Percentiles rank a stretch among this genome's conserved stretches.
These are phyloP conservation scores for Adrianichthys oophorus DNA, from an alignment of 2,797 vertebrate genomes.

Conservation along the genomic window DNA sequence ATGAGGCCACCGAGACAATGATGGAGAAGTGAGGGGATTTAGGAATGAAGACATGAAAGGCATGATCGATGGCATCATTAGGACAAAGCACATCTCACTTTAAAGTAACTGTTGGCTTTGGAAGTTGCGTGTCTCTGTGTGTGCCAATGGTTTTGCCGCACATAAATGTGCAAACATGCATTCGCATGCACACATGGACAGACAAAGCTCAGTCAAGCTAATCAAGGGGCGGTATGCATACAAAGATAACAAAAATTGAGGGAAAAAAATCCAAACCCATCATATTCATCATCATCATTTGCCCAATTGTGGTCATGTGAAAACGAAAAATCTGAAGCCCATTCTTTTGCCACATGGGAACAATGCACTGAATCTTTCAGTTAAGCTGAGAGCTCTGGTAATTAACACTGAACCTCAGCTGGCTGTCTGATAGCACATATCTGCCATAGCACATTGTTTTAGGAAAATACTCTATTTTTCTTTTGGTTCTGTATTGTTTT, in stretches of 20 bases:
- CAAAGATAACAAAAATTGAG: background rate
- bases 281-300: conserved; percentile 68
- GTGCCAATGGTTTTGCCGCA: conserved; percentile 44
- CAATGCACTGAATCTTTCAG: conserved; percentile 71
- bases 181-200: conserved; percentile 11
- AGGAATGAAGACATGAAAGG: conserved; percentile 69
- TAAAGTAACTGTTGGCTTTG: conserved; percentile 73
- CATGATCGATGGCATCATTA: conserved; percentile 80
- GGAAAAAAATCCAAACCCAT: conserved; percentile 11
- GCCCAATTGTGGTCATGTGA: conserved; percentile 69
- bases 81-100: conserved; percentile 70
- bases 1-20: conserved; percentile 69
- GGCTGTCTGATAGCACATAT: conserved; percentile 45
- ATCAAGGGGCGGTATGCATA: background rate
- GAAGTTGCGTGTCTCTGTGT: conserved; percentile 56
- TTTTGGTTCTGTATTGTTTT: too few species aligned
- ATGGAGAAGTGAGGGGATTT: conserved; percentile 66
- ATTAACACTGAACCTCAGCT: conserved; percentile 69
- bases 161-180: conserved; percentile 34
- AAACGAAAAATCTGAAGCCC: conserved; percentile 58
- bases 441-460: conserved; percentile 58
- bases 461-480: conserved; percentile 20
- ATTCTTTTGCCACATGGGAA: conserved; percentile 78
- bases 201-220: conserved; percentile 35
- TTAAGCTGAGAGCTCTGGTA: conserved; percentile 62